These are phyloP conservation scores for Holothuria scabra DNA, from an alignment of 53 echinoderm and acorn worm species.

Conservation along the genomic window DNA sequence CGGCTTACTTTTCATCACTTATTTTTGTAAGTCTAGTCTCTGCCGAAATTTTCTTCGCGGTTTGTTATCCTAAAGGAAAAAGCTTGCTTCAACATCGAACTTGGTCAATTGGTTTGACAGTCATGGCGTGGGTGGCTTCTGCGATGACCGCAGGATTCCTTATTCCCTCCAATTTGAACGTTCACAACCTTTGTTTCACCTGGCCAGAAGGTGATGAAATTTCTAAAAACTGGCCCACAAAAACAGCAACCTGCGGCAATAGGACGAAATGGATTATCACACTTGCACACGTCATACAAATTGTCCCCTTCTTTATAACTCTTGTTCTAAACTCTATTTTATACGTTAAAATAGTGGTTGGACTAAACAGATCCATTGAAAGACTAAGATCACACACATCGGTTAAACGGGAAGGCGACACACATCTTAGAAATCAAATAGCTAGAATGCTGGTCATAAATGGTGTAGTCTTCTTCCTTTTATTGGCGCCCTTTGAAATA, in stretches of 20 bases:
- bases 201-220: slow-evolving; percentile 59
- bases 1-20: slow-evolving; percentile 85
- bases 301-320: slow-evolving; percentile 84
- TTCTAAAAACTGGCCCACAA: slow-evolving; percentile 50
- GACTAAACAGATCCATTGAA: slow-evolving; percentile 74
- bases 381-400: slow-evolving; percentile 65
- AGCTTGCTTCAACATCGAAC: slow-evolving; percentile 38
- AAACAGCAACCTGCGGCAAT: slow-evolving; percentile 39
- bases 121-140: slow-evolving; percentile 62
- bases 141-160: slow-evolving; percentile 66
- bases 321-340: slow-evolving; percentile 64
- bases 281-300: slow-evolving; percentile 68
- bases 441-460: slow-evolving; percentile 67
- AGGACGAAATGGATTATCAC: slow-evolving; percentile 46
- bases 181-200: slow-evolving; percentile 41
- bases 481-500: slow-evolving; percentile 60
- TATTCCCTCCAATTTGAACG: slow-evolving; percentile 57
- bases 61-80: slow-evolving; percentile 65
- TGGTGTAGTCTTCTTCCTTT: slow-evolving; percentile 60
- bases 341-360: slow-evolving; percentile 71
- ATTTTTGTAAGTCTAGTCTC: slow-evolving; percentile 84
- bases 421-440: slow-evolving; percentile 54
- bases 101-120: slow-evolving; percentile 42
- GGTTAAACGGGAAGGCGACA: slow-evolving; percentile 64
- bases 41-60: slow-evolving; percentile 80